Evolutionary conservation across 2,113 vertebrate genomes (phyloP).

Genomic region (Ceyx margarethae): DNA sequence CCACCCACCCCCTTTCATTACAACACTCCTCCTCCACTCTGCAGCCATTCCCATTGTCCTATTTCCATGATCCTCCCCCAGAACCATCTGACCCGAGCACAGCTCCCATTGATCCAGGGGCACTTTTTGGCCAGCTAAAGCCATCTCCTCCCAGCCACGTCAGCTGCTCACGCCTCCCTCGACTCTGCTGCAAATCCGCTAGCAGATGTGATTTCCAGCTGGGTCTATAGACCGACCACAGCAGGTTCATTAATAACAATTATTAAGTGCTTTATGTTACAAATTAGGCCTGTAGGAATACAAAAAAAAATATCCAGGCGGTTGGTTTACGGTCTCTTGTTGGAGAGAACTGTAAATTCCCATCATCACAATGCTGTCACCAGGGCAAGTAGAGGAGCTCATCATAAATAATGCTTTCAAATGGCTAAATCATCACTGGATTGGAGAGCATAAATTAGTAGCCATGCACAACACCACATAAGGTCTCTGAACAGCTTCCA

Average conservation of each 20-base stretch:
- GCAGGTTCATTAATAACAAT: slow-evolving; percentile 82
- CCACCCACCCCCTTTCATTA: not conserved
- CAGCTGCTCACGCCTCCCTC: slow-evolving; percentile 31
- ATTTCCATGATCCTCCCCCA: not conserved
- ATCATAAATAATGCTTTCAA: slow-evolving; percentile 71
- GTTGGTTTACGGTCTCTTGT: slow-evolving; percentile 69
- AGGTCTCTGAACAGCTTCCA: slow-evolving; percentile 2
- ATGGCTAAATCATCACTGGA: slow-evolving; percentile 68
- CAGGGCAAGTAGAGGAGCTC: slow-evolving; percentile 40
- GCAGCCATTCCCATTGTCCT: not conserved
- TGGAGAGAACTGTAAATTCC: slow-evolving; percentile 69
- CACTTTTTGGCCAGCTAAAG: slow-evolving; percentile 29
- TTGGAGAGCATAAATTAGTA: slow-evolving; percentile 59
- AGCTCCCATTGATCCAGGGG: fast-evolving
- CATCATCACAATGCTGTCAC: slow-evolving; percentile 69
- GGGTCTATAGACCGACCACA: slow-evolving; percentile 72
- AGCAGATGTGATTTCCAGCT: slow-evolving; percentile 81
- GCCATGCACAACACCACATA: not conserved
- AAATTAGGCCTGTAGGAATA: slow-evolving; percentile 76
- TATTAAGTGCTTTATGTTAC: slow-evolving; percentile 80
- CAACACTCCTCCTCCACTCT: not conserved
- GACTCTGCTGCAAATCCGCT: not conserved
- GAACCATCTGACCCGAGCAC: fast-evolving
- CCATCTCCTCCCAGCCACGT: slow-evolving; percentile 50
- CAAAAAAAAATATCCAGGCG: slow-evolving; percentile 62